Base-by-base conservation (phyloP, 2,113 vertebrate genomes). In the Stigmatopora nigra region DNA sequence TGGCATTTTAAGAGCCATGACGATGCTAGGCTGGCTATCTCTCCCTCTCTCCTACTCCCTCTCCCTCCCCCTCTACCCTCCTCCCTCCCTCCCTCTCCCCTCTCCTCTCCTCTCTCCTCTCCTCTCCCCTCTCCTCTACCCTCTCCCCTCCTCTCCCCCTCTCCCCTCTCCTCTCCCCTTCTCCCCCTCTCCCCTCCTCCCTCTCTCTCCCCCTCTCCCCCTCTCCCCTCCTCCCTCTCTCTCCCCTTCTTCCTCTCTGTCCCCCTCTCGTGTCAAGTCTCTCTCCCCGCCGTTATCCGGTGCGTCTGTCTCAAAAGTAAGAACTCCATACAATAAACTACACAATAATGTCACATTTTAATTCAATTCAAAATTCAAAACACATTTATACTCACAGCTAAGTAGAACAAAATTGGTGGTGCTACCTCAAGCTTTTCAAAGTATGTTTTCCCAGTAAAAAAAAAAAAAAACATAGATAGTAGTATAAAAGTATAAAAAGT, bases 1-100 rank as follows among this genome's bases (percentile, higher is more conserved):
- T 70, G 20, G 72, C 82, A 87, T 86, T 78, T 79, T 82, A 66
- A 44, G 72, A 81, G 72, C 79, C 66, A 61, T 71, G 46, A 74
- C 56, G 63, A 49, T 35, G n/a, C 57, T 53, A 61, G 17, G 22
- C 7, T 47, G 20, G 60, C 60, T 61, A 61, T 3, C 4, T 6
- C 5, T 19, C 38, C 17, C 57, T 38, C 47, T n/a, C 38, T 25
- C 25, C 60, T 25, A 19, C 64, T 70, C 47, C 38, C 20, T 64
- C 46, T 55, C 56, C 68, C 22, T 72, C 49, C 67, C 59, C 59
- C 70, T 35, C 57, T 10, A 38, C 4, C 4, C 38, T 8, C 38
- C 38, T 8, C 38, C 38, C 46, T 8, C 22, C n/a, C 4, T 3
- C 13, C 5, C 19, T 9, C 36, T 19, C 22, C 12, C 13, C 16